These are phyloP conservation scores for Chrysemys picta DNA, from an alignment of 2,113 vertebrate genomes.

Conservation along the genomic window DNA sequence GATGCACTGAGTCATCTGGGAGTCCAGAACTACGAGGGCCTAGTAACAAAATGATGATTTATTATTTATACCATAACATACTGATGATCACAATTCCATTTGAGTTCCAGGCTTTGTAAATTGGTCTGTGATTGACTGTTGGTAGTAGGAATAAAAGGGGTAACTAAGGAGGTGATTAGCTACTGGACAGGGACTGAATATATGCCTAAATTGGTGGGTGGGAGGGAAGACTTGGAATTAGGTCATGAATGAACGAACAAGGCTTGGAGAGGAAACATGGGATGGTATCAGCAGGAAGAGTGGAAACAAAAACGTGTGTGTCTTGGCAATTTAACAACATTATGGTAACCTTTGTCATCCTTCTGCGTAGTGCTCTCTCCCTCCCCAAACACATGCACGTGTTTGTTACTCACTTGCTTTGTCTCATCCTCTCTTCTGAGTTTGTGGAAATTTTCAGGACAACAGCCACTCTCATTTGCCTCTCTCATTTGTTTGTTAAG, in stretches of 20 bases:
- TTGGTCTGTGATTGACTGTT: slow-evolving; percentile 3
- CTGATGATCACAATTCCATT: not conserved
- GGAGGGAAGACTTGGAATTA: not conserved
- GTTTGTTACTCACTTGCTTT: not conserved
- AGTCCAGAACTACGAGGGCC: not conserved
- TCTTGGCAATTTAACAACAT: not conserved
- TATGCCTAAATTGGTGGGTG: not conserved
- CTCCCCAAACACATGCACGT: not conserved
- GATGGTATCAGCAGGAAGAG: not conserved
- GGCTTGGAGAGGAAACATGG: not conserved
- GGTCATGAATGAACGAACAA: not conserved
- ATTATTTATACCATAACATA: not conserved
- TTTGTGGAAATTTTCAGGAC: not conserved
- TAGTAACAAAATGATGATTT: not conserved
- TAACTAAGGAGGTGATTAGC: not conserved
- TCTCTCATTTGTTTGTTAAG: not conserved
- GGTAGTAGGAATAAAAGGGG: not conserved
- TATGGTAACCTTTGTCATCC: not conserved
- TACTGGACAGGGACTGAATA: not conserved
- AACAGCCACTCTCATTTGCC: not conserved
- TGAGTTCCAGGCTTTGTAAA: not conserved
- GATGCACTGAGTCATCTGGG: not conserved
- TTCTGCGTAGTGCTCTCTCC: not conserved
- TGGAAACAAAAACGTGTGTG: not conserved
- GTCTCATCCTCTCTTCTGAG: not conserved